phyloP scores from a whole-genome alignment of 2,888 invertebrate genomes.

The Helicoverpa assulta region DNA sequence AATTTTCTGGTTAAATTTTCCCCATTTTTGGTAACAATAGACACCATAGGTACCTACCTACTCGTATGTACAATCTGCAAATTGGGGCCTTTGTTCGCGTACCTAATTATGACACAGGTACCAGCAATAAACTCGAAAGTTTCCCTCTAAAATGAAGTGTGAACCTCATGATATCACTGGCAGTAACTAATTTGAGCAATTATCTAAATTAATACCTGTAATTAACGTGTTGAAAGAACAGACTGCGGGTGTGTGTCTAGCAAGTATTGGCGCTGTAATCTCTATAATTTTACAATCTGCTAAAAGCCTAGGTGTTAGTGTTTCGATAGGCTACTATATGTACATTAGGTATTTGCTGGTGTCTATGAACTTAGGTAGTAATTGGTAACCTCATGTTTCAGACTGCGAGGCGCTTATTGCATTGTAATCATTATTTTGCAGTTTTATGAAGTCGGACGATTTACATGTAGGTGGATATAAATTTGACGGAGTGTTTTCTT shows the following conservation, averaged over 20 bases:
- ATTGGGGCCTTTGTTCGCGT: not conserved
- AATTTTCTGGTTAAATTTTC: not conserved
- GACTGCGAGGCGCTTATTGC: conserved; percentile 76
- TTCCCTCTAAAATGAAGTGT: conserved; percentile 72
- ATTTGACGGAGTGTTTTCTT: too few relatives aligned
- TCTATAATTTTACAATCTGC: conserved; percentile 67
- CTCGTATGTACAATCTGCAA: not conserved
- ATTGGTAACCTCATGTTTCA: conserved; percentile 62
- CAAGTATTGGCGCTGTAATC: conserved; percentile 54
- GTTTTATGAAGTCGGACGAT: conserved; percentile 16
- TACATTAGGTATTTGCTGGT: conserved; percentile 57
- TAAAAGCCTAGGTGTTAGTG: conserved; percentile 51
- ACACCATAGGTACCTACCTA: not conserved
- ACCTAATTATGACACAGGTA: conserved; percentile 40
- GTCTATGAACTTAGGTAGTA: conserved; percentile 59
- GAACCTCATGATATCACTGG: conserved; percentile 83
- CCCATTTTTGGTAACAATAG: not conserved
- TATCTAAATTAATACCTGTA: conserved; percentile 76
- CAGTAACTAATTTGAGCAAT: conserved; percentile 77
- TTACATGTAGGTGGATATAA: not conserved
- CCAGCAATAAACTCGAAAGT: conserved; percentile 52
- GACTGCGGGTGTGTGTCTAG: conserved; percentile 56
- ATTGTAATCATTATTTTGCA: conserved; percentile 35
- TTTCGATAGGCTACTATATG: conserved; percentile 12
- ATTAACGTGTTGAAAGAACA: conserved; percentile 72